phyloP scores from a whole-genome alignment of 1,140 invertebrate genomes.

The Uloborus diversus region DNA sequence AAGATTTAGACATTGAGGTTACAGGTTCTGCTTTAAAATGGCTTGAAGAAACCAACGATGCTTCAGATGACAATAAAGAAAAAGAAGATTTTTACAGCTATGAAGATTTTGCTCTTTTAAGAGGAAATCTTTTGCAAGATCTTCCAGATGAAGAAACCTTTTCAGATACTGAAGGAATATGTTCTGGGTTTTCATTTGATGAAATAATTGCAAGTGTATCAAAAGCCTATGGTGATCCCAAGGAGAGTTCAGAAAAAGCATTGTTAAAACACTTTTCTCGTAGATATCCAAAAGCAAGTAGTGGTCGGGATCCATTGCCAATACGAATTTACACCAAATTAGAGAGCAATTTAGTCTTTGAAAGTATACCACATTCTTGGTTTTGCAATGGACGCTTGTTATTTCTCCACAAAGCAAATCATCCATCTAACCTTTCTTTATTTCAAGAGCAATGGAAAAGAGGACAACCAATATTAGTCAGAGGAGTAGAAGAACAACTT shows the following conservation, averaged over 20 bases:
- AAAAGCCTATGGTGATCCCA: neutral
- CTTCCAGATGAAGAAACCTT: neutral
- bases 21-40: slow-evolving; percentile 3
- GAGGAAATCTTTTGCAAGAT: neutral
- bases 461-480: slow-evolving; percentile 89
- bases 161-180: neutral
- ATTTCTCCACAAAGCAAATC: slow-evolving; percentile 81
- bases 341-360: slow-evolving; percentile 64
- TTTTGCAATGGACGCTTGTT: slow-evolving; percentile 90
- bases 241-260: slow-evolving; percentile 3
- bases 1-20: slow-evolving; percentile 33
- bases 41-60: neutral
- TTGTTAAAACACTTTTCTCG: slow-evolving; percentile 3
- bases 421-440: slow-evolving; percentile 83
- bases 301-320: slow-evolving; percentile 41
- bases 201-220: slow-evolving; percentile 27
- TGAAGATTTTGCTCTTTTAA: slow-evolving; percentile 25
- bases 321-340: slow-evolving; percentile 39
- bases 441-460: slow-evolving; percentile 97
- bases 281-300: slow-evolving; percentile 19
- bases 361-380: slow-evolving; percentile 70
- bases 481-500: slow-evolving; percentile 81
- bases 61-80: neutral
- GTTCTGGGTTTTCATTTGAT: slow-evolving; percentile 12
- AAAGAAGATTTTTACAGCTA: slow-evolving; percentile 13